phyloP scores from a whole-genome alignment of 2,888 invertebrate species.

The Steromphala cineraria region DNA sequence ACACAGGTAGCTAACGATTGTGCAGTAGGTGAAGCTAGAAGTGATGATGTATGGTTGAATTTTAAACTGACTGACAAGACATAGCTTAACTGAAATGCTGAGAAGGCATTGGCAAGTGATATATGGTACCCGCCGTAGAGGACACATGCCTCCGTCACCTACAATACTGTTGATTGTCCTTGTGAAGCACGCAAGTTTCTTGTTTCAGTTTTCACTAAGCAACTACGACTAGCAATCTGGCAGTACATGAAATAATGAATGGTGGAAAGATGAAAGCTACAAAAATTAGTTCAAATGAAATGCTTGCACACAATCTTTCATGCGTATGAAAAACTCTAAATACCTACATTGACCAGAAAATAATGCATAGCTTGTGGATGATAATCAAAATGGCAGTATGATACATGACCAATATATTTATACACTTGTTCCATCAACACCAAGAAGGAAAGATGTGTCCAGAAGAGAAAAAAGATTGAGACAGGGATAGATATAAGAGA shows the following conservation, averaged over 20 bases:
- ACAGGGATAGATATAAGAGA: neutral
- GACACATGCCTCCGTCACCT: neutral
- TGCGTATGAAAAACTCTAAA: neutral
- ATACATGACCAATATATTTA: conserved; percentile 1
- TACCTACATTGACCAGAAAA: neutral
- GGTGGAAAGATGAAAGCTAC: neutral
- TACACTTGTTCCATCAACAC: conserved; percentile 6
- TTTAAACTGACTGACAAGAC: no score
- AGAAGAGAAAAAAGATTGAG: neutral
- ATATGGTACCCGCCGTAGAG: neutral
- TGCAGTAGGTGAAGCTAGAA: no score
- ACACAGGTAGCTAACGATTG: no score
- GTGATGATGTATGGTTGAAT: no score
- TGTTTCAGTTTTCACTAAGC: neutral
- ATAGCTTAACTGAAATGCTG: neutral
- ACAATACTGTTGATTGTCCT: conserved; percentile 17
- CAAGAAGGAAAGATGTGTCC: neutral
- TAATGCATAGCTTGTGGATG: conserved; percentile 21
- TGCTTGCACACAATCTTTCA: conserved; percentile 17
- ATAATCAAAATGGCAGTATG: conserved; percentile 14
- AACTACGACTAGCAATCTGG: neutral
- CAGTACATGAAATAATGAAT: neutral
- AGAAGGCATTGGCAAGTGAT: neutral
- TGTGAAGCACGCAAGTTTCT: neutral
- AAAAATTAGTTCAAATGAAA: conserved; percentile 1